A percentile compares a stretch with the other conserved stretches of the same genome.
These are phyloP conservation scores for Trachymyrmex cornetzi DNA, from an alignment of 1,140 invertebrate species.

Conservation along the genomic window DNA sequence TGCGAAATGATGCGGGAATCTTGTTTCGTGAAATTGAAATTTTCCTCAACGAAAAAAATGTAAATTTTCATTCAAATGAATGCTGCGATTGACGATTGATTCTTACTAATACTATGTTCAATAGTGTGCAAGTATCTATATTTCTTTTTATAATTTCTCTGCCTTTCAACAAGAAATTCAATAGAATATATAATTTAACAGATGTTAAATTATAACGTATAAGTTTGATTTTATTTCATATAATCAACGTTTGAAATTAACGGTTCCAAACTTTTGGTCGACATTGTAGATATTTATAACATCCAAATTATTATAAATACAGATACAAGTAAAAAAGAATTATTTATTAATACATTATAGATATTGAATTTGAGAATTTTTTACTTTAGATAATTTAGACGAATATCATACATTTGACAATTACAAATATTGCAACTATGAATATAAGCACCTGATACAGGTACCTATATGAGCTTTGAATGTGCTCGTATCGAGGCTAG, in stretches of 20 bases:
- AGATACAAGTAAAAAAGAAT: neutral
- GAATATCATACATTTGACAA: neutral
- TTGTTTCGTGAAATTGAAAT: conserved; percentile 49
- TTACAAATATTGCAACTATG: neutral
- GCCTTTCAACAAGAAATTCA: neutral
- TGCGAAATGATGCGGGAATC: neutral
- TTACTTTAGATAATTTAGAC: neutral
- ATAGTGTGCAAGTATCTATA: neutral
- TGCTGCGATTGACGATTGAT: neutral
- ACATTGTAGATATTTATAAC: too few species aligned
- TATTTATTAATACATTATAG: neutral
- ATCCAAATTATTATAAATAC: neutral
- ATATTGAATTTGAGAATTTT: neutral
- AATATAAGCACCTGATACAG: conserved; percentile 20
- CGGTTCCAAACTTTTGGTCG: too few species aligned
- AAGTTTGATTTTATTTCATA: too few species aligned
- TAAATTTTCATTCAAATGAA: neutral
- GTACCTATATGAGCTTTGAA: conserved; percentile 29
- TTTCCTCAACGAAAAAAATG: conserved; percentile 37
- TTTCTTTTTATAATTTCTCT: neutral
- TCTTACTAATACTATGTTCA: neutral
- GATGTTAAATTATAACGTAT: neutral
- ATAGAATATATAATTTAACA: neutral
- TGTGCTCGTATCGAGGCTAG: neutral
- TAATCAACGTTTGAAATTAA: too few species aligned